Evolutionary conservation across 1,140 invertebrate genomes (phyloP).

Genomic region (Rhizoglyphus robini): DNA sequence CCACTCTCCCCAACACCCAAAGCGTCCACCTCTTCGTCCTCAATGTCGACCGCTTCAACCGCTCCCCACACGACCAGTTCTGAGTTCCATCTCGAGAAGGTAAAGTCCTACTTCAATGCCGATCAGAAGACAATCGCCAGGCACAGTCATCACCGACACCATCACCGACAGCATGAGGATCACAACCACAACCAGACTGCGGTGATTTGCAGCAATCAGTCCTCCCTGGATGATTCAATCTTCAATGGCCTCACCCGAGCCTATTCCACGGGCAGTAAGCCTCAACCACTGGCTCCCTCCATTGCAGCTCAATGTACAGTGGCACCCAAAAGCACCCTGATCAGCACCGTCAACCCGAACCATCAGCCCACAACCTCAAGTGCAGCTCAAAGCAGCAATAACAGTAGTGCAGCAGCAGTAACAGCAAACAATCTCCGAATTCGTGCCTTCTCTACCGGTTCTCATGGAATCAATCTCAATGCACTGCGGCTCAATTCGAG

Average conservation of each 20-base stretch:
- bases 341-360: background rate
- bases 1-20: background rate
- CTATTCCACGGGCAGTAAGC: slow-evolving; percentile 10
- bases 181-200: background rate
- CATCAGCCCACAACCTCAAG: background rate
- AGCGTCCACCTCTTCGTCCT: background rate
- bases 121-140: background rate
- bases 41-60: background rate
- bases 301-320: slow-evolving; percentile 6
- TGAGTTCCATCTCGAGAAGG: background rate
- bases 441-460: slow-evolving; percentile 7
- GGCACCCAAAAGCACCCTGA: no score
- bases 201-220: no score
- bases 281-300: slow-evolving; percentile 6
- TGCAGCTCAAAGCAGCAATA: background rate
- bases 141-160: background rate
- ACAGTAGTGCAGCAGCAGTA: background rate
- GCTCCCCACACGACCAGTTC: background rate
- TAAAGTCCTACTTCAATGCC: background rate
- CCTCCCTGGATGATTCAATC: background rate
- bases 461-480: slow-evolving; percentile 1
- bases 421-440: background rate
- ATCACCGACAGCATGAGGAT: background rate
- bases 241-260: background rate
- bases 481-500: background rate